Evolutionary conservation across 2,888 invertebrate genomes (phyloP).

Genomic region (Nymphalis urticae): DNA sequence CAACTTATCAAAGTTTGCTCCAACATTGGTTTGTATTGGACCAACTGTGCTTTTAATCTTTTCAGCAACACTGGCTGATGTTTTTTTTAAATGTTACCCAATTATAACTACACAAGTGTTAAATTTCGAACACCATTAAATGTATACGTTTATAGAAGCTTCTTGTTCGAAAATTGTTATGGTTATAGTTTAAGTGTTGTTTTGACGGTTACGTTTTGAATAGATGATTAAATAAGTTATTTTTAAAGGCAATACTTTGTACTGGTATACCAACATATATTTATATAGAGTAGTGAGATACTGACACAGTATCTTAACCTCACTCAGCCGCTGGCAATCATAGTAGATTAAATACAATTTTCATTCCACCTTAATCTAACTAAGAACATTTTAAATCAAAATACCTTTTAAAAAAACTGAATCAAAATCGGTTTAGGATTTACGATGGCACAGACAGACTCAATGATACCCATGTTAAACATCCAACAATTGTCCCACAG

Average conservation of each 20-base stretch:
- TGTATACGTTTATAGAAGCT: constrained; percentile 22
- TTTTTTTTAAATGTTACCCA: constrained; percentile 29
- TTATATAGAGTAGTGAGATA: background rate
- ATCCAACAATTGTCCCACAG: too few relatives aligned
- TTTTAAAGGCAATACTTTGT: constrained; percentile 10
- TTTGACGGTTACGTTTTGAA: constrained; percentile 3
- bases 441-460: too few relatives aligned
- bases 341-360: too few relatives aligned
- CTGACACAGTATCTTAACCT: too few relatives aligned
- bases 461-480: too few relatives aligned
- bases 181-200: constrained; percentile 20
- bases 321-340: too few relatives aligned
- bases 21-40: background rate
- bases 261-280: background rate
- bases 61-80: constrained; percentile 13
- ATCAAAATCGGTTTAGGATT: too few relatives aligned
- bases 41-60: background rate
- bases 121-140: constrained; percentile 27
- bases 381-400: too few relatives aligned
- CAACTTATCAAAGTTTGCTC: background rate
- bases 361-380: too few relatives aligned
- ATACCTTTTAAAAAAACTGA: too few relatives aligned
- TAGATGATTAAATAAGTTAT: constrained; percentile 14
- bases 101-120: constrained; percentile 30
- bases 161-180: constrained; percentile 30